Conservation (phyloP, 1,140 invertebrate genomes). For the Platyscapa corneri region DNA sequence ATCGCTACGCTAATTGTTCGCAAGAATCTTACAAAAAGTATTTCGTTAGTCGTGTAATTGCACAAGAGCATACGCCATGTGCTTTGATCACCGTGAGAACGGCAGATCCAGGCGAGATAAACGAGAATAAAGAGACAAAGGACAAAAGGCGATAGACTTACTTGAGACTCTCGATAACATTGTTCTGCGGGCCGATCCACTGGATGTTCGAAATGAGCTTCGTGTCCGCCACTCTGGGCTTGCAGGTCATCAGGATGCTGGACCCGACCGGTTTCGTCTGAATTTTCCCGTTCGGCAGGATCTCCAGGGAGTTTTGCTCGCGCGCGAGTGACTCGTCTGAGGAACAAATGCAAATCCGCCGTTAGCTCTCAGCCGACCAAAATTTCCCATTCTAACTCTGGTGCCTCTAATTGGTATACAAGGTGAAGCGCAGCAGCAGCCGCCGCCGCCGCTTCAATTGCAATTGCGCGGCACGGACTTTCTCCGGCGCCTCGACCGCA, state of each 20-base stretch:
- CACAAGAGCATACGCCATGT: not conserved
- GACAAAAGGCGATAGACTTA: conserved; percentile 66
- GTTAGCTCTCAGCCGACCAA: no score
- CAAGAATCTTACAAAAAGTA: not conserved
- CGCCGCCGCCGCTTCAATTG: no score
- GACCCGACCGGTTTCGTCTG: conserved; percentile 82
- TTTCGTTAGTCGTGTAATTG: not conserved
- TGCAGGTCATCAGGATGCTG: conserved; percentile 82
- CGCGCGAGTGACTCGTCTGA: not conserved
- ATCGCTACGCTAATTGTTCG: not conserved
- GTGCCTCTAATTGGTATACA: no score
- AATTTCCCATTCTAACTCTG: no score
- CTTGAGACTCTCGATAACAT: conserved; percentile 79
- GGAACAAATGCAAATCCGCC: not conserved
- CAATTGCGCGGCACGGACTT: not conserved
- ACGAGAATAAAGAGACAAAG: conserved; percentile 4
- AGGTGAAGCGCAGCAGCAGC: no score
- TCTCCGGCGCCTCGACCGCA: no score
- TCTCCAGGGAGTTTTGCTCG: conserved; percentile 73
- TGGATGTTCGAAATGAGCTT: conserved; percentile 79
- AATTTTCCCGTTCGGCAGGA: conserved; percentile 79
- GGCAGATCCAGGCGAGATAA: not conserved
- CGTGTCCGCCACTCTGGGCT: conserved; percentile 77
- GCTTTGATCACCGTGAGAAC: conserved; percentile 5
- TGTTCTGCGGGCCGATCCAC: conserved; percentile 82